Evolutionary conservation across 2,113 vertebrate species (phyloP).

Genomic region (Xerus inauris): DNA sequence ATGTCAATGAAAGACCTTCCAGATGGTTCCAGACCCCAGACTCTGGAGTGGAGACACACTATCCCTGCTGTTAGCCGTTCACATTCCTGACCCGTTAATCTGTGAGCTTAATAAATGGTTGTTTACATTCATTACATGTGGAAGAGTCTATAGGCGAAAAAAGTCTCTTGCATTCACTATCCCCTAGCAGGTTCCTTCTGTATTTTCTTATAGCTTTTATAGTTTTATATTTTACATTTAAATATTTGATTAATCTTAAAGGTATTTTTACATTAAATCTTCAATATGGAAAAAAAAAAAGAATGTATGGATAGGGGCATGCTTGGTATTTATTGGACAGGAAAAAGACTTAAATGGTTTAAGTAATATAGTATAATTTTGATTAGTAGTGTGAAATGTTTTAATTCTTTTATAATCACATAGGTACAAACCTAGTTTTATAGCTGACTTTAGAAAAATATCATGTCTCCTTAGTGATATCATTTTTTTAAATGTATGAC

Average conservation of each 20-base stretch:
- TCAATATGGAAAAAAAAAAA: neutral
- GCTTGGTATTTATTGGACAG: slow-evolving; percentile 53
- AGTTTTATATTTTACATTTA: neutral
- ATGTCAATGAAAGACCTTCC: neutral
- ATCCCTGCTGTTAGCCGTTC: neutral
- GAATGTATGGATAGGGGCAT: neutral
- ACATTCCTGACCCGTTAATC: neutral
- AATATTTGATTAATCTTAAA: neutral
- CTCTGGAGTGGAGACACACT: too few species aligned
- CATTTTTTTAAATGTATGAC: slow-evolving; percentile 22
- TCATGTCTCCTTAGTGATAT: neutral
- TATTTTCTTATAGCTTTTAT: neutral
- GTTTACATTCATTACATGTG: neutral
- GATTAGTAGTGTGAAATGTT: slow-evolving; percentile 63
- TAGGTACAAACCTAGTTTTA: slow-evolving; percentile 24
- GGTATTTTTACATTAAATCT: neutral
- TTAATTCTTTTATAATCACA: slow-evolving; percentile 61
- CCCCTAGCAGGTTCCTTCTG: neutral
- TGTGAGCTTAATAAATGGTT: neutral
- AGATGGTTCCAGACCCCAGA: neutral
- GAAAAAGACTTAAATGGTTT: slow-evolving; percentile 54
- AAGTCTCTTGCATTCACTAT: neutral
- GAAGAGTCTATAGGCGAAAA: neutral
- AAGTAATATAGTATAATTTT: slow-evolving; percentile 60
- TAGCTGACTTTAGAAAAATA: slow-evolving; percentile 7